A percentile compares a stretch with the other conserved stretches of the same genome.
These are phyloP conservation scores for Ophioderma brevispina DNA, from an alignment of 35 echinoderm and acorn worm genomes.

Conservation along the genomic window DNA sequence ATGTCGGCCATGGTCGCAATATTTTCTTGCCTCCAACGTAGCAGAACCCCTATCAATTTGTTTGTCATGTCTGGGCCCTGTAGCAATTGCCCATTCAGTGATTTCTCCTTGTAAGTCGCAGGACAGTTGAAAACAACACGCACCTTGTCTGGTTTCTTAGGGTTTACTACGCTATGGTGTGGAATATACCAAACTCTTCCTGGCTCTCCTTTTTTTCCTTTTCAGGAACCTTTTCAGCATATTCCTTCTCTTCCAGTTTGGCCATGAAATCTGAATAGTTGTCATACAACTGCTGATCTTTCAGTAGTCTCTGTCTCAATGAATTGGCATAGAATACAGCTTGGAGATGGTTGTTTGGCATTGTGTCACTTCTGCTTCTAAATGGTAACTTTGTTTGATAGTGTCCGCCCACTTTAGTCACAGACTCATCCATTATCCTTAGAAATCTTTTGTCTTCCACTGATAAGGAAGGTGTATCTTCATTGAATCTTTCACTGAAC, in stretches of 20 bases:
- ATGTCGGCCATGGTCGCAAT: constrained; percentile 45
- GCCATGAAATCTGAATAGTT: constrained; percentile 29
- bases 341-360: neutral
- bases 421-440: neutral
- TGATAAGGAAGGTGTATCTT: neutral
- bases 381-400: neutral
- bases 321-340: neutral
- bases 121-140: constrained; percentile 53
- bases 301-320: constrained; percentile 25
- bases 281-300: constrained; percentile 18
- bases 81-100: constrained; percentile 33
- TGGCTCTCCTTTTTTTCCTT: neutral
- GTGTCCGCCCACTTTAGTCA: neutral
- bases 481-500: too few species aligned
- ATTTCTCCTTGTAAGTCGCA: constrained; percentile 8
- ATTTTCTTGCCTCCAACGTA: constrained; percentile 11
- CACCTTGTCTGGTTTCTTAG: constrained; percentile 54
- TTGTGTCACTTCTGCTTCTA: neutral
- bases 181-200: constrained; percentile 53
- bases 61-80: constrained; percentile 62
- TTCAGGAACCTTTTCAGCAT: neutral
- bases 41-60: constrained; percentile 34
- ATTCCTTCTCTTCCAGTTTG: neutral
- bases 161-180: constrained; percentile 64
- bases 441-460: constrained; percentile 4